Evolutionary conservation across 2,113 vertebrate genomes (phyloP).

Genomic region (cattle (Bos taurus)): ARS-UCD2.0 NC_037331.1:12056501-12057000

Average conservation of each 20-base stretch:
- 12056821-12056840: conserved; percentile 24
- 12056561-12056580: conserved; percentile 61
- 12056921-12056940: neutral
- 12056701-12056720: conserved; percentile 41
- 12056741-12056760: neutral
- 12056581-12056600: conserved; percentile 34
- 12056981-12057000: neutral
- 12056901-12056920: neutral
- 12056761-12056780: conserved; percentile 48
- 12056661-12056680: conserved; percentile 20
- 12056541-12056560: conserved; percentile 20
- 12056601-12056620: conserved; percentile 15
- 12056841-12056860: neutral
- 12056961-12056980: neutral
- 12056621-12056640: conserved; percentile 38
- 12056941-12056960: neutral
- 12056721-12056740: neutral
- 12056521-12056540: conserved; percentile 46
- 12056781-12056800: conserved; percentile 57
- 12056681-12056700: conserved; percentile 55
- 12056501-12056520: conserved; percentile 11
- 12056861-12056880: neutral
- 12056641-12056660: conserved; percentile 50
- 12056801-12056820: conserved; percentile 27
- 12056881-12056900: neutral